Percentiles rank a stretch among this genome's conserved stretches.
Evolutionary conservation across 2,113 vertebrate genomes (phyloP).

Genomic region (Pyrgilauda ruficollis): DNA sequence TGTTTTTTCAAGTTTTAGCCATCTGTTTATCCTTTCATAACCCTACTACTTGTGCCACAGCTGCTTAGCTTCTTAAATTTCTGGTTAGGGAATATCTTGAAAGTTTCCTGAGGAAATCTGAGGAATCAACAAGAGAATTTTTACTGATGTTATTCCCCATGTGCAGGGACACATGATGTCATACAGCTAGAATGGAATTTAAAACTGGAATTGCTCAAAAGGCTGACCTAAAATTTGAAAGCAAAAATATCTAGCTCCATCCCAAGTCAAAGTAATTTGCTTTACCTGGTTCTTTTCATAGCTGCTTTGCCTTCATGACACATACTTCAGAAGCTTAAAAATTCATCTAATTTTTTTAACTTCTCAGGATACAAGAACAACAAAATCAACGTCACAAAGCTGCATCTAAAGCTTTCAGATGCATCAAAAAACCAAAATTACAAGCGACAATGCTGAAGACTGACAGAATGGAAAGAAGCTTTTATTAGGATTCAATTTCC

Average conservation of each 20-base stretch:
- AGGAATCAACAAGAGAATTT: neutral
- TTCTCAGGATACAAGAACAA: neutral
- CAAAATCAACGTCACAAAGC: neutral
- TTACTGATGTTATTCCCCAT: neutral
- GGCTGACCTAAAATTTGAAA: neutral
- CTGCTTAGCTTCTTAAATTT: neutral
- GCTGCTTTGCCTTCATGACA: neutral
- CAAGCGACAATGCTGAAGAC: neutral
- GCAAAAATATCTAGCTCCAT: neutral
- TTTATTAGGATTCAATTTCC: conserved; percentile 16
- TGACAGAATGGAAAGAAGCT: conserved; percentile 17
- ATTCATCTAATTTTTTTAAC: neutral
- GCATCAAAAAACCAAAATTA: conserved; percentile 6
- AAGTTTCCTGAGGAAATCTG: neutral
- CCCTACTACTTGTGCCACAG: neutral
- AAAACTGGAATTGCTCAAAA: neutral
- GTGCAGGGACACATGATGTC: neutral
- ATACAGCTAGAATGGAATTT: neutral
- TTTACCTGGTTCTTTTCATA: neutral
- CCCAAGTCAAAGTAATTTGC: neutral
- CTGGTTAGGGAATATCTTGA: neutral
- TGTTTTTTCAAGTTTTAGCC: neutral
- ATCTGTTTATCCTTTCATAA: neutral
- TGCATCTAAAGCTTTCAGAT: neutral
- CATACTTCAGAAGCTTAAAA: neutral